These are phyloP conservation scores for Melanotaenia nigrans DNA, from an alignment of 2,797 vertebrate genomes.

Conservation along the genomic window DNA sequence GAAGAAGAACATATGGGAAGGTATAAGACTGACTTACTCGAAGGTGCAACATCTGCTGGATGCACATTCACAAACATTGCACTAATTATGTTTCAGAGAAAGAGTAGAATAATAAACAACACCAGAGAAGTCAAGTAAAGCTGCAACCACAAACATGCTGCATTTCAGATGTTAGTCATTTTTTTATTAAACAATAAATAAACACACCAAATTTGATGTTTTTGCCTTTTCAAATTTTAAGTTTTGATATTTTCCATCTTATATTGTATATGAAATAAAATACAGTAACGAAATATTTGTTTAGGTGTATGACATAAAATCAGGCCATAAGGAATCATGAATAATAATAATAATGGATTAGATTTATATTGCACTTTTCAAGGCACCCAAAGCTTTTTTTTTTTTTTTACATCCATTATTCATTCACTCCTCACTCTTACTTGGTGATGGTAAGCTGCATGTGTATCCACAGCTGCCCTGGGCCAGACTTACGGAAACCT, in stretches of 20 bases:
- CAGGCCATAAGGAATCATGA: background rate
- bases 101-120: background rate
- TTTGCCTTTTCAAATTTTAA: background rate
- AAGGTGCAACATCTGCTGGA: slow-evolving; percentile 34
- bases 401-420: no score
- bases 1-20: slow-evolving; percentile 25
- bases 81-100: slow-evolving; percentile 1
- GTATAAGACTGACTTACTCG: slow-evolving; percentile 23
- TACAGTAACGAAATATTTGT: background rate
- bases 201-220: background rate
- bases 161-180: background rate
- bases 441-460: no score
- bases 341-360: background rate
- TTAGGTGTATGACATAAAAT: background rate
- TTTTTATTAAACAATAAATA: no score
- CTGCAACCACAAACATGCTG: background rate
- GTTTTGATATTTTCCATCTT: background rate
- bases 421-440: no score
- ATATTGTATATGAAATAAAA: background rate
- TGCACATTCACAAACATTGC: slow-evolving; percentile 23
- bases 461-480: no score
- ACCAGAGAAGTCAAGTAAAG: background rate
- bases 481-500: no score
- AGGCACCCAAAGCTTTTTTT: no score
- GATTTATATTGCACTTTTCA: no score